These are phyloP conservation scores for Coilia nasus DNA, from an alignment of 2,797 vertebrate genomes.

Conservation along the genomic window DNA sequence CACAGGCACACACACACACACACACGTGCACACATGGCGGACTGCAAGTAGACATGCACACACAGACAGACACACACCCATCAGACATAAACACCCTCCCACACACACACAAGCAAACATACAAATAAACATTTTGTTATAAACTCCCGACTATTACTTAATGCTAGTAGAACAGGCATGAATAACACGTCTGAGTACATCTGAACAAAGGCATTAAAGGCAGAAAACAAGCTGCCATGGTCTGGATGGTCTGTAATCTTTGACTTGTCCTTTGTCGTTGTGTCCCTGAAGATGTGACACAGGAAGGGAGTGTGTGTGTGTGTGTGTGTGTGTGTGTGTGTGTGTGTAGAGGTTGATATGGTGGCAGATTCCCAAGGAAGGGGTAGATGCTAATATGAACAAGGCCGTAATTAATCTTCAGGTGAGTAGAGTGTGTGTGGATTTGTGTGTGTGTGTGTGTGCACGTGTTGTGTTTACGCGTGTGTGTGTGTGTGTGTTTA, in stretches of 20 bases:
- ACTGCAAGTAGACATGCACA: background rate
- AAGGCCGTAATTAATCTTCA: constrained; percentile 73
- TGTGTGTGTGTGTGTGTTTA: constrained; percentile 12
- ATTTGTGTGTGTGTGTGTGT: too few species aligned
- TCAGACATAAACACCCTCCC: background rate
- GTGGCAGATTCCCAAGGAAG: constrained; percentile 66
- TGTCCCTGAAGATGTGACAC: constrained; percentile 19
- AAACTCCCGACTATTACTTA: background rate
- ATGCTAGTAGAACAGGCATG: background rate
- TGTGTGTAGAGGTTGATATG: constrained; percentile 51
- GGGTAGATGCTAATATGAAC: constrained; percentile 67
- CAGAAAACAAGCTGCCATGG: constrained; percentile 37
- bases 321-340: constrained; percentile 11
- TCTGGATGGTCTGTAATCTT: background rate
- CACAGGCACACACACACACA: too few species aligned
- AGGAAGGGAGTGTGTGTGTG: constrained; percentile 24
- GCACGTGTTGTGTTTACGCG: too few species aligned
- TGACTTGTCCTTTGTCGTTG: constrained; percentile 31
- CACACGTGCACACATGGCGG: background rate
- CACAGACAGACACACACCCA: background rate
- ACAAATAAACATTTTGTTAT: background rate
- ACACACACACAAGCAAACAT: background rate
- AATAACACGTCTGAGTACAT: constrained; percentile 12
- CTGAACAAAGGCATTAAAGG: constrained; percentile 56
- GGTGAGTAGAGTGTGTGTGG: constrained; percentile 52